phyloP scores from a whole-genome alignment of 2,797 vertebrate genomes.

The Acanthiza pusilla region DNA sequence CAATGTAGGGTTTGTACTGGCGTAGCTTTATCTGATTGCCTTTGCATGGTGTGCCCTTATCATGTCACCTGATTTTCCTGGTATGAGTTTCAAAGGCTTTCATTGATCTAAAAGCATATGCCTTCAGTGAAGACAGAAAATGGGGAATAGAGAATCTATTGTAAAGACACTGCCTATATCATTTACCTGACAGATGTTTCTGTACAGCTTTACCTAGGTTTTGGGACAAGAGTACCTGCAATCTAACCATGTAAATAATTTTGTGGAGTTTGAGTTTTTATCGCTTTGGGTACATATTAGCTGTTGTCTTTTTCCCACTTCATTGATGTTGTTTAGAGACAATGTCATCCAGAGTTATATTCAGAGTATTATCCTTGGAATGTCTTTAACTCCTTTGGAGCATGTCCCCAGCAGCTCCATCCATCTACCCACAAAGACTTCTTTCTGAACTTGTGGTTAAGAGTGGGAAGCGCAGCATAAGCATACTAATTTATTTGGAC shows the following conservation, averaged over 20 bases:
- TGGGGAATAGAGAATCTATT: neutral
- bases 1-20: fast-evolving
- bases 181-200: neutral
- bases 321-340: neutral
- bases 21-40: neutral
- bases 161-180: neutral
- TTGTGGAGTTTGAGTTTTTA: neutral
- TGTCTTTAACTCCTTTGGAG: neutral
- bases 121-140: neutral
- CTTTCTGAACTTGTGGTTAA: neutral
- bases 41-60: neutral
- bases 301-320: neutral
- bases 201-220: neutral
- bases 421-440: neutral
- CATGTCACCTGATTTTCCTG: neutral
- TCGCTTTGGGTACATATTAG: neutral
- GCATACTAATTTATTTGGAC: neutral
- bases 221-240: neutral
- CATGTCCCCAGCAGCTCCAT: neutral
- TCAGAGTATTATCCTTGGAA: neutral
- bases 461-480: neutral
- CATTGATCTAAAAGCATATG: neutral
- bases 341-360: neutral
- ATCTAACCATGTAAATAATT: neutral
- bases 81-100: neutral